Conservation (phyloP, 35 echinoderm and acorn worm species). For the Ophioderma brevispina region DNA sequence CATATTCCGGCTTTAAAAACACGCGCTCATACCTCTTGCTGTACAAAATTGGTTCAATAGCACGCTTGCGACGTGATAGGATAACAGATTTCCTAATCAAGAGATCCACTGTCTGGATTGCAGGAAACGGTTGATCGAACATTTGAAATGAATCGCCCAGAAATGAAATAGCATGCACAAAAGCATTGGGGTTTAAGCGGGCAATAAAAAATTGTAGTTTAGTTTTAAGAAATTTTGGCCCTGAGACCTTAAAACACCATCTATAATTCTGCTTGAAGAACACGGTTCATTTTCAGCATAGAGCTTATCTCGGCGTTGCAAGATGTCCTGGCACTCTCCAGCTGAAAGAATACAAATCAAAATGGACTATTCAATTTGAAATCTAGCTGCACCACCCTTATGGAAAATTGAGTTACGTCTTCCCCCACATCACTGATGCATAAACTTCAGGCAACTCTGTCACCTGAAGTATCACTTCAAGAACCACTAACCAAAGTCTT, state of each 20-base stretch:
- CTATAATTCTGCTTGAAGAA: neutral
- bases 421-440: too few relatives aligned
- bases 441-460: too few relatives aligned
- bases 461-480: too few relatives aligned
- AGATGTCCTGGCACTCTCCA: neutral
- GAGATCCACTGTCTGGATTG: neutral
- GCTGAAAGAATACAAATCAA: neutral
- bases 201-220: neutral
- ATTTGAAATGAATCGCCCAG: neutral
- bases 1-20: neutral
- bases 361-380: too few relatives aligned
- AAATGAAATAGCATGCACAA: neutral
- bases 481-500: too few relatives aligned
- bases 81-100: neutral
- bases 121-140: neutral
- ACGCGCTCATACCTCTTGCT: neutral
- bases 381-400: too few relatives aligned
- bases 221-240: neutral
- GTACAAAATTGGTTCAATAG: neutral
- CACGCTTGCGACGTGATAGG: neutral
- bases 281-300: neutral
- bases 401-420: too few relatives aligned
- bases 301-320: neutral
- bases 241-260: neutral
- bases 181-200: neutral